Base-by-base conservation (phyloP, 2,888 invertebrate species). In the Latheticus oryzae region DNA sequence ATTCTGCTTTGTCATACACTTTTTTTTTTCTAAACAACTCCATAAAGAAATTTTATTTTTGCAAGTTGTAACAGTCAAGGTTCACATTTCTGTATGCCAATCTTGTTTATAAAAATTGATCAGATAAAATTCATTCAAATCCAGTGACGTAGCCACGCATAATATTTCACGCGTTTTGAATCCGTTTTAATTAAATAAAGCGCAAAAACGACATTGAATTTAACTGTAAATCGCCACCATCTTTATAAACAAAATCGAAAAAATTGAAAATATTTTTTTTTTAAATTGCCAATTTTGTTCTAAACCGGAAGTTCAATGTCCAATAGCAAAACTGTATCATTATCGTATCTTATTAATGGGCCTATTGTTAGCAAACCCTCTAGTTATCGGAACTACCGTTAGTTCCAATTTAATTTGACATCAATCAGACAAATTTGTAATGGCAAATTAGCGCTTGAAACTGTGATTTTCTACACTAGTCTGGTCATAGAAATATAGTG, bases 301-400 rank as follows among this genome's bases (percentile, higher is more conserved):
- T 16, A 45, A 30, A 16, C 8, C 28, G 57, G 57, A 57, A 57
- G 50, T 57, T 51, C 51, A 57, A 30, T 23, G 50, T 30, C 19
- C 38, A 17, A 5, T 21, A 7, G 13, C 17, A 12, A 40, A 26
- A 8, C 21, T 26, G 35, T 37, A n/a, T n/a, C 15, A 45, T 57
- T 58, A 45, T 45, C 26, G 28, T 51, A 21, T 51, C 51, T 38
- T 48, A 17, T 38, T 57, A 61, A 61, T 58, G 52, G 24, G 11
- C 26, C 48, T 45, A 58, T 60, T 47, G 40, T 57, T 45, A 35
- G 45, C 9, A 28, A 38, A 28, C 11, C 30, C 32, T 33, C 52
- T 24, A 40, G 33, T 42, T 45, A 54, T 45, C 26, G 45, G 37
- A 45, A 57, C 19, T 37, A 42, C 56, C 56, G 50, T 51, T 52